Base-by-base conservation (phyloP, 2,797 vertebrate species). In the Loris lydekkerianus region DNA sequence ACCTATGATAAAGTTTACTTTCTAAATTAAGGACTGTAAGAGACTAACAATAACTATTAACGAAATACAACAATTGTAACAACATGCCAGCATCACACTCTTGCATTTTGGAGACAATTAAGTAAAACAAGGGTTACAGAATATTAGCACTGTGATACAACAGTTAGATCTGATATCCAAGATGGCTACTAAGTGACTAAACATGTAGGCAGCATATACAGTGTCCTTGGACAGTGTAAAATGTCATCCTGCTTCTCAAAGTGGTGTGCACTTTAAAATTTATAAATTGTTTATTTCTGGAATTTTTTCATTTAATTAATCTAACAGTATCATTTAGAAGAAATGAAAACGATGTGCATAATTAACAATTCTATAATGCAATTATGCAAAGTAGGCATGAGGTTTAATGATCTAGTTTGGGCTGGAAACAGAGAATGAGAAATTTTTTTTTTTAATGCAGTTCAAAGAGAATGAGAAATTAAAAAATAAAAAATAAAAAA, bases 281-380 rank as follows among this genome's bases (percentile, higher is more conserved):
- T 46, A 29, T 46, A 40, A 75, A 46, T 46, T 75, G 40, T 75
- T 75, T 75, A 29, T 29, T 75, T 75, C 25, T 75, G 8, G 25
- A 46, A 75, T 46, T 75, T 75, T 75, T 27, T 25, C 72, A 29
- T 75, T 75, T 75, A 18, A 58, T 21, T 14, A 46, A 37, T 34
- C 73, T 27, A 92, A 65, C 67, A 81, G 23, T 49, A 69, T 61
- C 29, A 29, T 43, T 56, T 77, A 87, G 69, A 25, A 76, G 21
- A 56, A 86, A 87, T 53, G 87, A 86, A 37, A 86, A 56, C 31
- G 43, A 91, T 77, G n/a, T 46, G 29, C 72, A 89, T 49, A 86
- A n/a, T 37, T 29, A 76, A 76, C 1, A n/a, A 76, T 29, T 76
- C 7, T 2, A 70, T 17, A 63, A 86, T 31, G 17, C 69, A 86